Conservation (phyloP, 1,140 invertebrate species). For the Calephelis nemesis region DNA sequence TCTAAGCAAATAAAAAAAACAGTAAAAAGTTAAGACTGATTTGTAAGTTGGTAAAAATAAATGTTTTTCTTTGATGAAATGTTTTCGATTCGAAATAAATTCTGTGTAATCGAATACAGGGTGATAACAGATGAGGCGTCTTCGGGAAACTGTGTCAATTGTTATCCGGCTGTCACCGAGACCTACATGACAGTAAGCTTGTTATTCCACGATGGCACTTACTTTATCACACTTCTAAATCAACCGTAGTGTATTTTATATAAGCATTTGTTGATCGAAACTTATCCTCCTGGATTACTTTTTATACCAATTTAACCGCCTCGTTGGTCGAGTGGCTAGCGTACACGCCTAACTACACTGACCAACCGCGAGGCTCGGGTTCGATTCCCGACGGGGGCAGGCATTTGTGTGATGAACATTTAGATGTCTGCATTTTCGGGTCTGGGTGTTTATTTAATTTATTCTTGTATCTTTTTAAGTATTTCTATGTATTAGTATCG, state of each 20-base stretch:
- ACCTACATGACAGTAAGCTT: constrained; percentile 8
- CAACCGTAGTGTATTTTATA: background rate
- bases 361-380: too few relatives aligned
- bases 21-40: too few relatives aligned
- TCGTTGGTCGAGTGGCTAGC: too few relatives aligned
- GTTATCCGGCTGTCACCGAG: constrained; percentile 15
- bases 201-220: constrained; percentile 12
- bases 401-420: too few relatives aligned
- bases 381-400: too few relatives aligned
- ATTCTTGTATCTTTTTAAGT: too few relatives aligned
- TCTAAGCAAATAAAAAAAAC: too few relatives aligned
- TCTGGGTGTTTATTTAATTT: too few relatives aligned
- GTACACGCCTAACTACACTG: too few relatives aligned
- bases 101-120: background rate
- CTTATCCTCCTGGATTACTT: background rate
- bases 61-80: background rate
- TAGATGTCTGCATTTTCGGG: too few relatives aligned
- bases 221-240: constrained; percentile 8
- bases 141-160: background rate
- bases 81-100: background rate
- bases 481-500: too few relatives aligned
- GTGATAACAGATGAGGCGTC: constrained; percentile 11
- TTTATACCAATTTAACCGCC: background rate
- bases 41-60: too few relatives aligned
- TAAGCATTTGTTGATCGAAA: constrained; percentile 6